phyloP scores from a whole-genome alignment of 1,140 invertebrate species.

The Magallana ariakensis region DNA sequence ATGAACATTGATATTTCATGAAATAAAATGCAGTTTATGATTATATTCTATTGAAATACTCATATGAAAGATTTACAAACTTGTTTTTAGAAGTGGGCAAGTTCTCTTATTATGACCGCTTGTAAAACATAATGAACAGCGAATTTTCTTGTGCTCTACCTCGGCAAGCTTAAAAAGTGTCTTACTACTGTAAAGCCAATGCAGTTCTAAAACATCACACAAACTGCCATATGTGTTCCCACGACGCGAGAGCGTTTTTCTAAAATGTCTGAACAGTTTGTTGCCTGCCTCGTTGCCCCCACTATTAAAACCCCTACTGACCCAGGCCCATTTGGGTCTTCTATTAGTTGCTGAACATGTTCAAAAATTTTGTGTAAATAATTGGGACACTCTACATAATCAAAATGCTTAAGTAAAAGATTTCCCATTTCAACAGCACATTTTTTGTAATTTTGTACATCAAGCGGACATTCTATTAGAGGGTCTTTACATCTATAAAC shows the following conservation, averaged over 20 bases:
- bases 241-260: constrained; percentile 25
- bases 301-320: constrained; percentile 24
- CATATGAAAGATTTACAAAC: background rate
- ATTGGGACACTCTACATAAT: constrained; percentile 41
- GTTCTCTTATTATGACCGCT: constrained; percentile 13
- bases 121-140: constrained; percentile 34
- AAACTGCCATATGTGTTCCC: constrained; percentile 36
- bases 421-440: constrained; percentile 22
- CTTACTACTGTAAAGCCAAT: constrained; percentile 13
- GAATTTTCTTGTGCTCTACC: constrained; percentile 26
- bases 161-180: constrained; percentile 15
- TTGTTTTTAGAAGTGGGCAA: constrained; percentile 10
- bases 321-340: constrained; percentile 32
- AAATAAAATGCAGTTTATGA: too few relatives aligned
- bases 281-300: constrained; percentile 37
- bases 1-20: too few relatives aligned
- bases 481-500: constrained; percentile 36
- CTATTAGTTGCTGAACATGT: constrained; percentile 37
- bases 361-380: constrained; percentile 40
- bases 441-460: background rate
- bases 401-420: constrained; percentile 34
- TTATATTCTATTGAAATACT: too few relatives aligned
- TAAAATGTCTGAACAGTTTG: constrained; percentile 20
- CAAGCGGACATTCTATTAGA: background rate
- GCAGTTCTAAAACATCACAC: constrained; percentile 28